These are phyloP conservation scores for Potamilus streckersoni DNA, from an alignment of 1,140 invertebrate species.

Conservation along the genomic window DNA sequence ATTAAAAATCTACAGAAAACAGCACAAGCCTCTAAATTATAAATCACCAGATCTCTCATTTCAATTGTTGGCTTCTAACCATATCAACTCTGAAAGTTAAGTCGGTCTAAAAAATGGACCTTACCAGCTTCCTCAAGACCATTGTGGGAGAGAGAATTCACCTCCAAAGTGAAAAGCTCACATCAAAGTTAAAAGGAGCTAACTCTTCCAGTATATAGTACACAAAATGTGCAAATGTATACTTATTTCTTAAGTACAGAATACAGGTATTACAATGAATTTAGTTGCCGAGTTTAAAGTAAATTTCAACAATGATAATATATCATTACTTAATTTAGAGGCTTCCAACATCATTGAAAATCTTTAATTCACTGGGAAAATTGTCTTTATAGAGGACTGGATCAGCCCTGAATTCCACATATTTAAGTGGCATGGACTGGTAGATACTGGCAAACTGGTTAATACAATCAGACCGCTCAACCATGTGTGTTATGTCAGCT, in stretches of 20 bases:
- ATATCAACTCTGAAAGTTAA: too few species aligned
- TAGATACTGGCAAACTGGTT: slow-evolving; percentile 87
- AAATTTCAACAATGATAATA: not conserved
- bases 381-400: slow-evolving; percentile 93
- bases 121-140: too few species aligned
- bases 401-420: slow-evolving; percentile 93
- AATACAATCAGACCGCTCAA: slow-evolving; percentile 92
- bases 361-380: slow-evolving; percentile 87
- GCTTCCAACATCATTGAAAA: slow-evolving; percentile 92
- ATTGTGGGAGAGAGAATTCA: too few species aligned
- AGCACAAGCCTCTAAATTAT: too few species aligned
- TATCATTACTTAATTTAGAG: slow-evolving; percentile 70
- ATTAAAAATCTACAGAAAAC: too few species aligned
- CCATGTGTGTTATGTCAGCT: slow-evolving; percentile 90
- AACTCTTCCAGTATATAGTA: too few species aligned
- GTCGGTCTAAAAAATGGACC: too few species aligned
- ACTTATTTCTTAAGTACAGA: not conserved
- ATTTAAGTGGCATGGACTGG: slow-evolving; percentile 87
- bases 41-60: too few species aligned
- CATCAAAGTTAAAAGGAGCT: too few species aligned
- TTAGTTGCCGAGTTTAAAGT: not conserved
- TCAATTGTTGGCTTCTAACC: too few species aligned
- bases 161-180: too few species aligned
- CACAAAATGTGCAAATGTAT: not conserved
- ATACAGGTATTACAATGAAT: not conserved